Conservation (phyloP, 2,797 vertebrate species). For the Acrocephalus scirpaceus region DNA sequence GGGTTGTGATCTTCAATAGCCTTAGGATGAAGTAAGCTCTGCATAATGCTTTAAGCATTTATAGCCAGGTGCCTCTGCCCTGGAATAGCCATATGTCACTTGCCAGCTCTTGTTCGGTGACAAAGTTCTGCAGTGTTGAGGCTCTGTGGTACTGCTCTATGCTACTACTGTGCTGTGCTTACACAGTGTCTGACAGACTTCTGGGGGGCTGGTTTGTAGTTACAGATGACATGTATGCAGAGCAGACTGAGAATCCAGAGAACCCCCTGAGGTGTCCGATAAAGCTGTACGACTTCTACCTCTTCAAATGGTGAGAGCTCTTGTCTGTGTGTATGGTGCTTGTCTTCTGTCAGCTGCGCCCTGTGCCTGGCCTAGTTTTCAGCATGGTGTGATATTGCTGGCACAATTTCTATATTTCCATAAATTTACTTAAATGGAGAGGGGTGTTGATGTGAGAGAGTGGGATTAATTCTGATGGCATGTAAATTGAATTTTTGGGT, state of each 20-base stretch:
- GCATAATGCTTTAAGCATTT: background rate
- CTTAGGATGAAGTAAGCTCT: background rate
- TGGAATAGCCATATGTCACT: background rate
- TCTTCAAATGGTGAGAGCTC: slow-evolving; percentile 95
- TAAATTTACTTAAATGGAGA: background rate
- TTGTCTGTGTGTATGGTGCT: background rate
- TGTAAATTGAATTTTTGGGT: background rate
- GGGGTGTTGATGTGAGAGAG: background rate
- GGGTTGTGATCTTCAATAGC: background rate
- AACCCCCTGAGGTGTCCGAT: slow-evolving; percentile 96
- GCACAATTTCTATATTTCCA: background rate
- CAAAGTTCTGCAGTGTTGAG: background rate
- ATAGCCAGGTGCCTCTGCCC: background rate
- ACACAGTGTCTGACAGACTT: slow-evolving; percentile 9
- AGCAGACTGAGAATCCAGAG: slow-evolving; percentile 94
- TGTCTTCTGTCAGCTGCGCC: background rate
- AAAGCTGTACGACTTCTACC: slow-evolving; percentile 99
- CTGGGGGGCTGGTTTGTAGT: slow-evolving; percentile 78
- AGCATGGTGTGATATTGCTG: background rate
- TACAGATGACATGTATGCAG: slow-evolving; percentile 98
- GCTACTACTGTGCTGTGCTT: background rate
- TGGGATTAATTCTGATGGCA: background rate
- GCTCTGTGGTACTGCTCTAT: background rate
- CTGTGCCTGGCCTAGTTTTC: background rate
- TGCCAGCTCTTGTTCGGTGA: background rate